Conservation (phyloP, 2,797 vertebrate genomes). For the Acrossocheilus fasciatus region DNA sequence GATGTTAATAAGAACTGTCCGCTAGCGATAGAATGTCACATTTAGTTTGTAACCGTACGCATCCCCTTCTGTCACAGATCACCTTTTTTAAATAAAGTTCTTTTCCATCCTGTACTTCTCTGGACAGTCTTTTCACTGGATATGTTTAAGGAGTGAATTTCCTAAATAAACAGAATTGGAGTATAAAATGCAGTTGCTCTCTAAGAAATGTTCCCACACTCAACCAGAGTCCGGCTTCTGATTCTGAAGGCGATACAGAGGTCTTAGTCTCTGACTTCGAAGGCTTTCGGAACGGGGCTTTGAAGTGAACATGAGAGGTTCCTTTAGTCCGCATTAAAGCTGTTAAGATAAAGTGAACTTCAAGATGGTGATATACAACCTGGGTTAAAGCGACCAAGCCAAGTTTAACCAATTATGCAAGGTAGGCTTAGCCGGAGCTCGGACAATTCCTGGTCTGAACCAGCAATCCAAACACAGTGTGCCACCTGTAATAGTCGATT, state of each 20-base stretch:
- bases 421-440: constrained; percentile 67
- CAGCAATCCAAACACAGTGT: constrained; percentile 60
- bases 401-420: constrained; percentile 79
- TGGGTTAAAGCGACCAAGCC: constrained; percentile 72
- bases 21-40: constrained; percentile 14
- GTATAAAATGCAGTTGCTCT: constrained; percentile 5
- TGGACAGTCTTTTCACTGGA: constrained; percentile 44
- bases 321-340: constrained; percentile 70
- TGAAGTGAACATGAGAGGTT: constrained; percentile 78
- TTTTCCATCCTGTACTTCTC: constrained; percentile 79
- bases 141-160: background rate
- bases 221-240: constrained; percentile 61
- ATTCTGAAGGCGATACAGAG: constrained; percentile 66
- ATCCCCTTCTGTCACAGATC: constrained; percentile 89
- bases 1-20: constrained; percentile 41
- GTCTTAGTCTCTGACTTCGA: constrained; percentile 77
- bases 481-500: background rate
- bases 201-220: constrained; percentile 73
- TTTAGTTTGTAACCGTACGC: constrained; percentile 88
- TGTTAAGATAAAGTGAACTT: constrained; percentile 78
- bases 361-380: constrained; percentile 77
- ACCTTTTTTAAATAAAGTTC: constrained; percentile 93
- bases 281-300: constrained; percentile 74
- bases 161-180: background rate
- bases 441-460: constrained; percentile 43